Evolutionary conservation across 2,797 vertebrate genomes (phyloP), one percentile per base, ranked within the genome.

Genomic region (Rhinatrema bivittatum): DNA sequence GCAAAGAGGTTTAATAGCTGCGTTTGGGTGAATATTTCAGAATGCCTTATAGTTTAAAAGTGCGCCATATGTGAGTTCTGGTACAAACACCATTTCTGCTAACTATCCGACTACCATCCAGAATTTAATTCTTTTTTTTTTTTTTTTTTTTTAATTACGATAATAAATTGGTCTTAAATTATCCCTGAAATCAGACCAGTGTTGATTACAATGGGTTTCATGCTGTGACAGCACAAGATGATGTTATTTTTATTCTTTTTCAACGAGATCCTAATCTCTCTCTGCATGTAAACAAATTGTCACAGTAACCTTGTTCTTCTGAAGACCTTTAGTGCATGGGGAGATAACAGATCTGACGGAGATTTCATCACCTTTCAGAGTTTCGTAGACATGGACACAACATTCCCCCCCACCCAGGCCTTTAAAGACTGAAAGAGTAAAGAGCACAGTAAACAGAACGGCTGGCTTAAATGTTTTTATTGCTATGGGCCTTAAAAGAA

Each of bases 91-190:
- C n/a, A n/a, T 42, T 33, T 29, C 27, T 18, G 49, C 63, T 61
- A 65, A 39, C 64, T 55, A 50, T 53, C 55, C 63, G 60, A 70
- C 40, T 21, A 37, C 56, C 65, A 63, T 73, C 60, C 54, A 68
- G 79, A 77, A 69, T 12, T 56, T 59, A 78, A 63, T 76, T 74
- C 66, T 64, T 70, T 43, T 72, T 59, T 54, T n/a, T 50, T 53
- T 64, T 70, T 43, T 72, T 59, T 54, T 51, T 56, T 86, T 91
- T 88, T 88, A 91, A 91, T 97, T 95, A 84, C 88, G 89, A 96
- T 95, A 91, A 97, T 94, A 95, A 97, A 97, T 96, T 90, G 90
- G 86, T 81, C 90, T 94, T 88, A 95, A 95, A 98, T 98, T 95
- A 92, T 94, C 92, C 91, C 86, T 94, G 92, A 95, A 97, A 97